Conservation (phyloP, 2,113 vertebrate species). For the Xenopus borealis region DNA sequence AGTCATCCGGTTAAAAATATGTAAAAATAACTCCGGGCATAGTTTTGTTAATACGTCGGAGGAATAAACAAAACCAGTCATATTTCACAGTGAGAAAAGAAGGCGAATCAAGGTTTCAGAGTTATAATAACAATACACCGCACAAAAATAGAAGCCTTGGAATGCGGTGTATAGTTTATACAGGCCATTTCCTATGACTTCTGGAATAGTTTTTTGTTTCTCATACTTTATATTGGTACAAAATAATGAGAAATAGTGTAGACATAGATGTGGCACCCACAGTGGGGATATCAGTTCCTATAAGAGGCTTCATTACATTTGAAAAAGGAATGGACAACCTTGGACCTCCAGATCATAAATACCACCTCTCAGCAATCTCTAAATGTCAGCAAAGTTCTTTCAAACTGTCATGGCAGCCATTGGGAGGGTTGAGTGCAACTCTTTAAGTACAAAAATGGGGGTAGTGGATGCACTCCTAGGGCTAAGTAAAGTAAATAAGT, state of each 20-base stretch:
- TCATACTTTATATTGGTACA: conserved; percentile 1
- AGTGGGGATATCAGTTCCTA: no score
- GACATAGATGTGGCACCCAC: no score
- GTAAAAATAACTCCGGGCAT: conserved; percentile 45
- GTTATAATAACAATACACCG: conserved; percentile 36
- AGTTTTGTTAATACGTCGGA: conserved; percentile 37
- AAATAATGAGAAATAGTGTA: neutral
- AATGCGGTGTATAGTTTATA: conserved; percentile 18
- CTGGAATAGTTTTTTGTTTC: conserved; percentile 30
- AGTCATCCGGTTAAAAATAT: conserved; percentile 18
- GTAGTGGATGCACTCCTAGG: no score
- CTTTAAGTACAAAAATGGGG: no score
- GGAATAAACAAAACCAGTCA: conserved; percentile 42
- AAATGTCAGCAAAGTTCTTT: no score
- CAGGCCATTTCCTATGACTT: conserved; percentile 31
- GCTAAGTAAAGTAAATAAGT: no score
- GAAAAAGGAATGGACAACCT: no score
- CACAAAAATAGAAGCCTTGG: conserved; percentile 33
- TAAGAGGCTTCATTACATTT: no score
- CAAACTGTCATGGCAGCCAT: no score
- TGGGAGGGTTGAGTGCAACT: no score
- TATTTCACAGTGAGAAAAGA: conserved; percentile 24
- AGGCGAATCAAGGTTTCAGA: conserved; percentile 28
- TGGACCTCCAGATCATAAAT: no score
- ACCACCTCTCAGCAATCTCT: no score